Base-by-base conservation (phyloP, 2,888 invertebrate genomes). In the Hirtodrosophila duncani region DNA sequence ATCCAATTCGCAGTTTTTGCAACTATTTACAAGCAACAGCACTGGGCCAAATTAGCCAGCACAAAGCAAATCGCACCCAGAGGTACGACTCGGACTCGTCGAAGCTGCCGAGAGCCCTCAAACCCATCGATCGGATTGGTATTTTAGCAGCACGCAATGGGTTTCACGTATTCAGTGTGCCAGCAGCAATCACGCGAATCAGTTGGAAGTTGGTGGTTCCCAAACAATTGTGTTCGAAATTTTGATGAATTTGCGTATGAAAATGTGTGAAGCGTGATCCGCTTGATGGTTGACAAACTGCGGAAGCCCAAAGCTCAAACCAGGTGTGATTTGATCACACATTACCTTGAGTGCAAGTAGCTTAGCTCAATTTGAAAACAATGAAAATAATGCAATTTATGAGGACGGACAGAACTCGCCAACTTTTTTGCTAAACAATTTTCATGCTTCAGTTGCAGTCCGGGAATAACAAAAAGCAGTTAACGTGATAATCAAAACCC, bases 361-460 rank as follows among this genome's bases (percentile, higher is more conserved):
- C 34, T 38, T 31, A 23, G n/a, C 38, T 17, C 18, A 36, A n/a
- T n/a, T 20, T 20, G 20, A 52, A 42, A 24, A 46, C 61, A 57
- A 57, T 49, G 46, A 45, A 59, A 66, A 41, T 58, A 75, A 51
- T 74, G 79, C 75, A 79, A 72, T 79, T 79, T 50, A 65, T 64
- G 55, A 48, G 34, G 58, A 61, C 59, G 48, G 42, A 51, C 11
- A 33, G 43, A 62, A 26, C 43, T 55, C 37, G 66, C 56, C 39
- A 58, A 57, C 30, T 63, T 78, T 55, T 61, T 74, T 75, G 55
- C 31, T 67, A 67, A 64, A 50, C 51, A 38, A 50, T 45, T 48
- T 65, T 66, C 65, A 65, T 66, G 65, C 62, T 62, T 65, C 55
- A 58, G 56, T 57, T 49, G 44, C 42, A 67, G 26, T 11, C 16